Percentiles rank a stretch among this genome's conserved stretches.
phyloP scores from a whole-genome alignment of 2,888 invertebrate genomes.

The Pammene aurita region DNA sequence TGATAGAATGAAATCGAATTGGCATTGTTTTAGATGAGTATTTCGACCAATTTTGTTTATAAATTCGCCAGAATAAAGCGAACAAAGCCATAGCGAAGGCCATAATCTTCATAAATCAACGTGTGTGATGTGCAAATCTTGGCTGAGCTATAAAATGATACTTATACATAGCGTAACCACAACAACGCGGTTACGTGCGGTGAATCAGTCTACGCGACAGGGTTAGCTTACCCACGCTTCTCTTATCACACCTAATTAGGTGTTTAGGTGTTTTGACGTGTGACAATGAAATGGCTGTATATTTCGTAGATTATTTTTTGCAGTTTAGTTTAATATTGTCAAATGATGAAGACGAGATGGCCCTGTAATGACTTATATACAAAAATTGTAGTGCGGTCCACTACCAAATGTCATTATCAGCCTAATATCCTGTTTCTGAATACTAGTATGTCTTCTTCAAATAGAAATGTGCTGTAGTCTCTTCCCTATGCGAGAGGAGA shows the following conservation, averaged over 20 bases:
- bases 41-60: constrained; percentile 9
- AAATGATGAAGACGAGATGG: too few relatives aligned
- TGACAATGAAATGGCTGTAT: too few relatives aligned
- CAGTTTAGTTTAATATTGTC: too few relatives aligned
- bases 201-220: constrained; percentile 15
- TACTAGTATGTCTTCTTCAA: too few relatives aligned
- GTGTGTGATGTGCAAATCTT: constrained; percentile 37
- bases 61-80: constrained; percentile 9
- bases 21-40: constrained; percentile 1
- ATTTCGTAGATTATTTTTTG: too few relatives aligned
- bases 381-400: too few relatives aligned
- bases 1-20: not conserved
- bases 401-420: too few relatives aligned
- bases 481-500: too few relatives aligned
- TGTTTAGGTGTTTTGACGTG: not conserved
- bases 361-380: too few relatives aligned
- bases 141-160: constrained; percentile 26
- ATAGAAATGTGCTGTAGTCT: too few relatives aligned
- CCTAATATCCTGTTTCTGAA: too few relatives aligned
- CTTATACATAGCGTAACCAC: constrained; percentile 5
- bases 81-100: constrained; percentile 32
- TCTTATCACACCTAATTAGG: not conserved
- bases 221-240: not conserved
- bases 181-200: constrained; percentile 5
- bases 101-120: constrained; percentile 40